phyloP scores from a whole-genome alignment of 2,797 vertebrate genomes.

The Gallinago stenura region DNA sequence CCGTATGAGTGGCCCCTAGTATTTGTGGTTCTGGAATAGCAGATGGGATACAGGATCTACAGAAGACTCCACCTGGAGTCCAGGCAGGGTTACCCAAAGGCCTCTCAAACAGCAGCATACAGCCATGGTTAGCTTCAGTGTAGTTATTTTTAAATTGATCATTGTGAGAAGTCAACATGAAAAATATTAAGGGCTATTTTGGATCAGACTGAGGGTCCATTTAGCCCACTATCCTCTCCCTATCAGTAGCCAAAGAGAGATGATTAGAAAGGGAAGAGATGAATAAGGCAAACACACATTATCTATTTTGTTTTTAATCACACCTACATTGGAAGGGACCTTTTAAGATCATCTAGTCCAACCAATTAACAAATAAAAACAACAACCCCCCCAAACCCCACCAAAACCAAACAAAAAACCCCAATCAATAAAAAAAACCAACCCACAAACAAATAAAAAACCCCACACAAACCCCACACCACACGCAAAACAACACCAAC shows the following conservation, averaged over 20 bases:
- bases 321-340: too few relatives aligned
- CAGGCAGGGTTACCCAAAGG: neutral
- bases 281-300: neutral
- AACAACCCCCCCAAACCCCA: too few relatives aligned
- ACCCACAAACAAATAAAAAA: too few relatives aligned
- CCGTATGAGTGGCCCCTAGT: neutral
- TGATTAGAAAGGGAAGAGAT: neutral
- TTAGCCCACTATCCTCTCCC: neutral
- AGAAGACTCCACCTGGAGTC: neutral
- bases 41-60: neutral
- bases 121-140: neutral
- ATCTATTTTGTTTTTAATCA: neutral
- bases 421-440: too few relatives aligned
- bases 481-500: too few relatives aligned
- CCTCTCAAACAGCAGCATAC: neutral
- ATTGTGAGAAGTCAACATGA: neutral
- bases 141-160: neutral
- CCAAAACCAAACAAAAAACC: too few relatives aligned
- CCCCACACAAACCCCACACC: too few relatives aligned
- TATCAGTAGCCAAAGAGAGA: neutral
- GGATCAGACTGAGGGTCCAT: neutral
- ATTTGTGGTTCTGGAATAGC: fast-evolving
- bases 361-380: too few relatives aligned
- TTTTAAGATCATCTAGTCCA: too few relatives aligned
- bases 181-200: neutral